Evolutionary conservation across 2,797 vertebrate genomes (phyloP).

Genomic region (Notolepis coatsorum): DNA sequence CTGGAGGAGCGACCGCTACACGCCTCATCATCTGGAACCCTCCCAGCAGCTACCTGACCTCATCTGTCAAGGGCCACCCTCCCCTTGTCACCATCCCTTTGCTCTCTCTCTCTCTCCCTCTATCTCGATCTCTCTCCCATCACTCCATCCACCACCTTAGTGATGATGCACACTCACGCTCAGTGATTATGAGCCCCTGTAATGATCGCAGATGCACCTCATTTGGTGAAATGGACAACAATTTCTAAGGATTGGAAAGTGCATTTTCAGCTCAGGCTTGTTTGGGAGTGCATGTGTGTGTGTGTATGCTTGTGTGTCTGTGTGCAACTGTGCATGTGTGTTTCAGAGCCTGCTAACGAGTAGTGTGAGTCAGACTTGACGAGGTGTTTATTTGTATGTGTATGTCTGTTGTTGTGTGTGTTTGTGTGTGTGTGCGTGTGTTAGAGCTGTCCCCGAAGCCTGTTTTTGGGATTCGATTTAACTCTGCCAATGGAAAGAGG

Average conservation of each 20-base stretch:
- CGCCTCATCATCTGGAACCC: background rate
- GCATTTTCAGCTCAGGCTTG: constrained; percentile 8
- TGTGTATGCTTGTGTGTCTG: background rate
- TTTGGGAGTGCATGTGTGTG: background rate
- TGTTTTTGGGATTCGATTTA: too few species aligned
- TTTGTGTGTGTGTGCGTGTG: background rate
- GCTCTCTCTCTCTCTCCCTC: background rate
- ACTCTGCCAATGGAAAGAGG: too few species aligned
- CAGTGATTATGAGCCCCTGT: constrained; percentile 37
- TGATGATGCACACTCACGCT: constrained; percentile 23
- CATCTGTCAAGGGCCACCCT: background rate
- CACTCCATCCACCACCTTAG: constrained; percentile 4
- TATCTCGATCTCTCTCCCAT: constrained; percentile 29
- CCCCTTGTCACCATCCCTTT: background rate
- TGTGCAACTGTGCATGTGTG: background rate
- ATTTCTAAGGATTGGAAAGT: constrained; percentile 43
- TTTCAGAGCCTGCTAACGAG: too few species aligned
- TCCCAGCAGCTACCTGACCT: background rate
- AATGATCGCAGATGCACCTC: constrained; percentile 49
- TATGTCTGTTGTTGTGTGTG: background rate
- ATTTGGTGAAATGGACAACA: constrained; percentile 34
- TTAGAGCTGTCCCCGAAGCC: too few species aligned
- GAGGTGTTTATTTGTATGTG: background rate
- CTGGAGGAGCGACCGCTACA: too few species aligned
- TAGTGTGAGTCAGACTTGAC: too few species aligned